phyloP scores from a whole-genome alignment of 2,888 invertebrate species.

The Coelopa pilipes region DNA sequence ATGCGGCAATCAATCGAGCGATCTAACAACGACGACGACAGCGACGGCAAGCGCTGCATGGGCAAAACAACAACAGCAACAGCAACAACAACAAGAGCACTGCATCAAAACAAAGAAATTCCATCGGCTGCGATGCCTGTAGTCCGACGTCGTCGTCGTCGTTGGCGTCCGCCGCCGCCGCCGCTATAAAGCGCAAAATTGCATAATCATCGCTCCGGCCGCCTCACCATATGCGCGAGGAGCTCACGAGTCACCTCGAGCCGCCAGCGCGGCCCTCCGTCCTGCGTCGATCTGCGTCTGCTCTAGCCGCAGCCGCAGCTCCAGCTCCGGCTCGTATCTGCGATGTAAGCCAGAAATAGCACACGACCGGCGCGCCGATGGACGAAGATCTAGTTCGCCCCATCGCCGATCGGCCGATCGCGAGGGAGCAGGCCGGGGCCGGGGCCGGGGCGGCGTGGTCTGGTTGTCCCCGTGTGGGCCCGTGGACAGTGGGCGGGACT shows the following conservation, averaged over 20 bases:
- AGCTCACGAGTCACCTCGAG: constrained; percentile 37
- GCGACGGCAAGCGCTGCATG: background rate
- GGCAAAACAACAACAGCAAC: background rate
- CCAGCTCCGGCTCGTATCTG: background rate
- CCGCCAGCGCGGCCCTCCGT: background rate
- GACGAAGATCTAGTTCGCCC: background rate
- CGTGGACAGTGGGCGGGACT: too few relatives aligned
- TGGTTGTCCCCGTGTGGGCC: too few relatives aligned
- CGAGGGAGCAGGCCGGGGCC: background rate
- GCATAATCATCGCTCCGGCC: constrained; percentile 36
- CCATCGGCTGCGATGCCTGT: constrained; percentile 1
- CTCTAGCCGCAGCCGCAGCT: background rate
- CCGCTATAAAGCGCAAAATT: constrained; percentile 32
- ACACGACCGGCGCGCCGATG: background rate
- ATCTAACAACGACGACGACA: background rate
- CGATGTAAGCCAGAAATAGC: constrained; percentile 15
- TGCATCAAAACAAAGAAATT: constrained; percentile 27
- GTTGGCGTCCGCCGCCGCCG: background rate
- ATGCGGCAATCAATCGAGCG: constrained; percentile 7
- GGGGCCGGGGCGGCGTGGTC: too few relatives aligned
- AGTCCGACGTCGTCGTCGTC: too few relatives aligned
- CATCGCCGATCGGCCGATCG: background rate
- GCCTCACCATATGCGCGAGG: constrained; percentile 39
- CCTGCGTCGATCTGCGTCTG: background rate
- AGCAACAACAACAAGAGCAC: constrained; percentile 13